Conservation (phyloP, 1,140 invertebrate genomes). For the Bombus sylvicola region DNA sequence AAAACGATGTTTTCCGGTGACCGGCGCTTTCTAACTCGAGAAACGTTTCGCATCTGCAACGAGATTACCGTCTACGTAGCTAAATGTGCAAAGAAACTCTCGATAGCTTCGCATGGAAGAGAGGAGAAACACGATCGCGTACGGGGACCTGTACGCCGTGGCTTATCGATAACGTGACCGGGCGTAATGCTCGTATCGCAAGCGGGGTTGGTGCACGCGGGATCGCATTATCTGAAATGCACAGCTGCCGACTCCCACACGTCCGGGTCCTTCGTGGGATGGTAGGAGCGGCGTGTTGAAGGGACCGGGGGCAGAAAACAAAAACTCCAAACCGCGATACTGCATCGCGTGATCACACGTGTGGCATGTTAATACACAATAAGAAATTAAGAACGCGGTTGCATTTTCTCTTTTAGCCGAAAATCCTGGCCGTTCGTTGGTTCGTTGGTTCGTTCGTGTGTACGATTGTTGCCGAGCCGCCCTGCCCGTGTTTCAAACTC, state of each 20-base stretch:
- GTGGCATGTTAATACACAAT: conserved; percentile 80
- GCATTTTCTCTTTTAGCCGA: conserved; percentile 37
- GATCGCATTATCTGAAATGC: conserved; percentile 76
- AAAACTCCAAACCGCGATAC: conserved; percentile 75
- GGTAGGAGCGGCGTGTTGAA: background rate
- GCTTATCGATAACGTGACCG: conserved; percentile 71
- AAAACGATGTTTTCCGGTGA: background rate
- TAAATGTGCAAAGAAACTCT: background rate
- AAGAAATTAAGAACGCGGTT: conserved; percentile 76
- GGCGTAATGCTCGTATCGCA: conserved; percentile 65
- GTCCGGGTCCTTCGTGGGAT: conserved; percentile 61
- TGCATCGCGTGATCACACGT: conserved; percentile 77
- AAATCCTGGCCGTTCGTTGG: background rate
- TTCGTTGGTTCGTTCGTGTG: conserved; percentile 10
- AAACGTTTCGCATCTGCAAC: background rate
- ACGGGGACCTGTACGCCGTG: conserved; percentile 21
- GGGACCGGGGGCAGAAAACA: conserved; percentile 42
- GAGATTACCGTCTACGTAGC: background rate
- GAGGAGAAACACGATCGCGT: background rate
- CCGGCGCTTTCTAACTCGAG: background rate
- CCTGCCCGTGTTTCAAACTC: conserved; percentile 50
- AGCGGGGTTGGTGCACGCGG: conserved; percentile 50
- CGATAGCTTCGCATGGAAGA: background rate
- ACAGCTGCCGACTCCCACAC: conserved; percentile 79
- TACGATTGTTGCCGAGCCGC: conserved; percentile 30